Conservation (phyloP, 2,797 vertebrate genomes). For the Malurus leucopterus region DNA sequence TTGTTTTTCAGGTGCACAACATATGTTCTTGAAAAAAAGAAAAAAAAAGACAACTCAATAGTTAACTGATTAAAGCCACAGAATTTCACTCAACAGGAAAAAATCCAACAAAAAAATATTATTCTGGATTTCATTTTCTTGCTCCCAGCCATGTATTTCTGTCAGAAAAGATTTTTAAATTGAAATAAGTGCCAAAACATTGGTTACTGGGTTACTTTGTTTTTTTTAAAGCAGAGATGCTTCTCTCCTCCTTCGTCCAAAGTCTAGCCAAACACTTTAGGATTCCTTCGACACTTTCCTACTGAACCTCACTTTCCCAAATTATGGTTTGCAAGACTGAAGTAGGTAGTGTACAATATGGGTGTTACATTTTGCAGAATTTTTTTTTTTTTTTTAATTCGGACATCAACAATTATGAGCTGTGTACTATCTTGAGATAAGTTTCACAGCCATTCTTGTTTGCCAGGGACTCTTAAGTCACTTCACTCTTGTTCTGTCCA, state of each 20-base stretch:
- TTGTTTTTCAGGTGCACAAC: not conserved
- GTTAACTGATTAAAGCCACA: not conserved
- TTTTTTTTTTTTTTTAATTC: not conserved
- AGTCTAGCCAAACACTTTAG: not conserved
- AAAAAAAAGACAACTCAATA: not conserved
- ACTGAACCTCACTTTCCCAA: not conserved
- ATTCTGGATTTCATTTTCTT: not conserved
- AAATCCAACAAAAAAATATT: not conserved
- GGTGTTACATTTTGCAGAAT: not conserved
- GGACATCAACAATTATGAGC: not conserved
- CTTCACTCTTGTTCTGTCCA: not conserved
- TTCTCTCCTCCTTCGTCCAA: not conserved
- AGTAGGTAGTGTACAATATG: rapidly evolving
- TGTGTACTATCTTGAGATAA: rapidly evolving
- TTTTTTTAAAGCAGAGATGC: not conserved
- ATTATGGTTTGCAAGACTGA: not conserved
- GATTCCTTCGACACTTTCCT: not conserved
- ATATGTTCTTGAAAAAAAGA: not conserved
- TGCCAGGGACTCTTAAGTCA: not conserved
- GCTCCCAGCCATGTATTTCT: not conserved
- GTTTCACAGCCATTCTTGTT: not conserved
- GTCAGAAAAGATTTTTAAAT: not conserved
- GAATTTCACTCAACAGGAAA: not conserved
- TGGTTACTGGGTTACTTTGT: rapidly evolving
- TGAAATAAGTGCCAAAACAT: not conserved